Conservation (phyloP, 2,113 vertebrate genomes). For the Alouatta palliata region DNA sequence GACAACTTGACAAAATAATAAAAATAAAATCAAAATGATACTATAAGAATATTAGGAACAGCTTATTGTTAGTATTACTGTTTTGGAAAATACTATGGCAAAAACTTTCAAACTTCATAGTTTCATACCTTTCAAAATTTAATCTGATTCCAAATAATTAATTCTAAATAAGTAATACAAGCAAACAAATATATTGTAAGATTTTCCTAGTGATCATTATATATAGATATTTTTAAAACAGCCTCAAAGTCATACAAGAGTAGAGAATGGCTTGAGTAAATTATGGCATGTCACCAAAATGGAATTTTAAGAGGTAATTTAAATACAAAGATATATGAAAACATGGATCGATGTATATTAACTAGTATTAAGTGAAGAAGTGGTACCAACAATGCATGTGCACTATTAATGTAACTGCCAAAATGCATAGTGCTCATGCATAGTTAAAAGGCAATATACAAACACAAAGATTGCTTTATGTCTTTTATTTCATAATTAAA, state of each 20-base stretch:
- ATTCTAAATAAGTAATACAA: neutral
- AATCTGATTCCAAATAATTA: neutral
- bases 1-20: neutral
- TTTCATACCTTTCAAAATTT: neutral
- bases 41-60: neutral
- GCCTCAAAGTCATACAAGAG: neutral
- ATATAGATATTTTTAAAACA: neutral
- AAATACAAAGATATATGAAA: neutral
- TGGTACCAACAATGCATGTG: too few relatives aligned
- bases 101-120: neutral
- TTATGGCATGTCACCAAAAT: neutral
- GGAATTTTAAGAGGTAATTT: neutral
- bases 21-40: neutral
- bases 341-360: neutral
- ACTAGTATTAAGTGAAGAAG: neutral
- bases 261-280: neutral
- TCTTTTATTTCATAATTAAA: conserved; percentile 1
- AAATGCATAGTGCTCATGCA: neutral
- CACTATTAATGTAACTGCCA: neutral
- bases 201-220: neutral
- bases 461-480: neutral
- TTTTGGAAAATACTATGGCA: neutral
- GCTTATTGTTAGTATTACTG: neutral
- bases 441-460: neutral
- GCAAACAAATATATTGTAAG: neutral